Base-by-base conservation (phyloP, 2,888 invertebrate genomes). In the Uloborus plumipes region DNA sequence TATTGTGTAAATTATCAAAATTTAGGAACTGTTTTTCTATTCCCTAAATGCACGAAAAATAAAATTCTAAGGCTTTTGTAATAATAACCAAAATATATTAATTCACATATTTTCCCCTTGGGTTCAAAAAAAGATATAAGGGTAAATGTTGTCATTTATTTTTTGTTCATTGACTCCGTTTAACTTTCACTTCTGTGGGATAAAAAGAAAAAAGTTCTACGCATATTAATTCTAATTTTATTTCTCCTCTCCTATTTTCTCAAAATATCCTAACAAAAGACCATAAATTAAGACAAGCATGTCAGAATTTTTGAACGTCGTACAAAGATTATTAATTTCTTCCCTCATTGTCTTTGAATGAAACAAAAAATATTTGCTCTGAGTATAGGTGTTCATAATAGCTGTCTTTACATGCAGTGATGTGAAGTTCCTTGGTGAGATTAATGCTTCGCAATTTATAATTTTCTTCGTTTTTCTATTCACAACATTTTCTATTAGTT, bases 321-420 rank as follows among this genome's bases (percentile, higher is more conserved):
- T 55, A n/a, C 55, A 55, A 20, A n/a, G 39, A 18, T 55, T 20
- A 55, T 55, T 55, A 55, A 55, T 55, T 55, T n/a, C 55, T 20
- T 55, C n/a, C 18, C n/a, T 20, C 55, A 18, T 55, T 55, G 55
- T 55, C 55, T 55, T 55, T n/a, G 55, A 20, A 55, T 16, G 16
- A 55, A 11, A 55, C n/a, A 55, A 55, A 55, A 55, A 18, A 39
- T 26, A 26, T 39, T 39, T 39, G 39, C 39, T 39, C 39, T 39
- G 39, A 11, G 11, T 39, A 39, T 39, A 39, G 7, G 39, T 39
- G 39, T 39, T 39, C 39, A 39, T 39, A 39, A 39, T 39, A 39
- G 39, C 39, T 39, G 20, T 20, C 55, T 55, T n/a, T 55, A 20
- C 55, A 55, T 55, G 16, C 20, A 55, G 18, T 55, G 20, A 55